Conservation (phyloP, 2,888 invertebrate genomes). For the Calliopum simillimum region DNA sequence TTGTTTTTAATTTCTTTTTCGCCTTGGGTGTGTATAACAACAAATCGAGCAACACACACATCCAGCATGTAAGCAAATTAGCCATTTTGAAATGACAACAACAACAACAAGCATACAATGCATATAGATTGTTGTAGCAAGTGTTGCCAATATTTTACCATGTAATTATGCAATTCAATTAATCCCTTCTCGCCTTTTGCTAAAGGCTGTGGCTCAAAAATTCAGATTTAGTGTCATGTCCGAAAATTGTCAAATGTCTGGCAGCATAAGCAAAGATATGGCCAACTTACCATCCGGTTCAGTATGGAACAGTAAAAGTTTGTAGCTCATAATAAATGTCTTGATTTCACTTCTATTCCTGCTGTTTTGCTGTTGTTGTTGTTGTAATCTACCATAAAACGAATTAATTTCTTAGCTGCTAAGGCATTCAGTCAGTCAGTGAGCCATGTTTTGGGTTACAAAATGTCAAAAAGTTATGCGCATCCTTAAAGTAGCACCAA, state of each 20-base stretch:
- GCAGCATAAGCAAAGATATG: neutral
- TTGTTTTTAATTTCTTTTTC: too few relatives aligned
- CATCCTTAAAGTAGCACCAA: slow-evolving; percentile 12
- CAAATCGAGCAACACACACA: neutral
- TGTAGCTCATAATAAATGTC: slow-evolving; percentile 8
- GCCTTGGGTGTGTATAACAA: too few relatives aligned
- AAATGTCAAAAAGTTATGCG: slow-evolving; percentile 33
- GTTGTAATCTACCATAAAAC: slow-evolving; percentile 16
- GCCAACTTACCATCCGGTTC: neutral
- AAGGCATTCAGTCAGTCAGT: neutral
- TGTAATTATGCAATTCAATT: slow-evolving; percentile 53
- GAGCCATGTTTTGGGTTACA: neutral
- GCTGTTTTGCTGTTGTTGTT: slow-evolving; percentile 11
- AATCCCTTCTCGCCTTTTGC: slow-evolving; percentile 46
- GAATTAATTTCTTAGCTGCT: slow-evolving; percentile 3
- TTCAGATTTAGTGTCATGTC: slow-evolving; percentile 11
- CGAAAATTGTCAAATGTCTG: slow-evolving; percentile 29
- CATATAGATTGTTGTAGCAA: slow-evolving; percentile 37
- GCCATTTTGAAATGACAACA: slow-evolving; percentile 42
- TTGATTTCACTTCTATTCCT: neutral
- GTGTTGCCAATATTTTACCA: slow-evolving; percentile 42
- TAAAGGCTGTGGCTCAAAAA: too few relatives aligned
- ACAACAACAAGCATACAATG: slow-evolving; percentile 25
- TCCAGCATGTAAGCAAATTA: slow-evolving; percentile 43
- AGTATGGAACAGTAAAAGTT: neutral